These are phyloP conservation scores for Apotomis turbidana DNA, from an alignment of 2,888 invertebrate genomes.

Conservation along the genomic window DNA sequence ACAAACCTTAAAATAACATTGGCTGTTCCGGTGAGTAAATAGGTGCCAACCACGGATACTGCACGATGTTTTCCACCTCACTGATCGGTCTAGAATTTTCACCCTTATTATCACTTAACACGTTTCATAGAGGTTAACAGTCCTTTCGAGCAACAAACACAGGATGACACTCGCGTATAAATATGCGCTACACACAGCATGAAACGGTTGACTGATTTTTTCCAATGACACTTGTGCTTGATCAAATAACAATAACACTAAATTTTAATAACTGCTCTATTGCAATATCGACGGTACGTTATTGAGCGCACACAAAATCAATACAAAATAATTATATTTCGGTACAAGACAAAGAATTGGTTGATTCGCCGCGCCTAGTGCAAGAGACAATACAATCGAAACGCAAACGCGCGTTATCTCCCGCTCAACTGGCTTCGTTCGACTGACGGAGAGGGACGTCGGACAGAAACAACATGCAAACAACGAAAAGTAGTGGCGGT, in stretches of 20 bases:
- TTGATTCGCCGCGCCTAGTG: conserved; percentile 54
- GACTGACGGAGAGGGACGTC: conserved; percentile 26
- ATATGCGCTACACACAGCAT: conserved; percentile 63
- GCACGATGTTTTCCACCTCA: conserved; percentile 53
- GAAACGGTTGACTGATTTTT: conserved; percentile 70
- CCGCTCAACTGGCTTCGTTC: conserved; percentile 50
- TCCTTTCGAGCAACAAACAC: conserved; percentile 52
- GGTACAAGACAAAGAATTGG: conserved; percentile 61
- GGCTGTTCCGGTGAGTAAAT: conserved; percentile 73
- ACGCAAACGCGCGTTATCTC: conserved; percentile 62
- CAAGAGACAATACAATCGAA: conserved; percentile 50
- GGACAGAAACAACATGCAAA: conserved; percentile 34
- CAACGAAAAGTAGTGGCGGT: conserved; percentile 19
- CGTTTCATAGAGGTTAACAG: conserved; percentile 50
- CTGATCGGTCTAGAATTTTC: conserved; percentile 48
- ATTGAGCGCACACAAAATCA: conserved; percentile 59
- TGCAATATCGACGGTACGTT: conserved; percentile 32
- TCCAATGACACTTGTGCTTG: conserved; percentile 68
- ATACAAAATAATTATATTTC: conserved; percentile 54
- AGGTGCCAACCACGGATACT: conserved; percentile 66
- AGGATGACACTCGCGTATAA: conserved; percentile 57
- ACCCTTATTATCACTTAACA: conserved; percentile 47
- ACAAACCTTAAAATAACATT: conserved; percentile 81
- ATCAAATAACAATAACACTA: conserved; percentile 57
- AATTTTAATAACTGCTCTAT: conserved; percentile 57